Percentiles rank a stretch among this genome's conserved stretches.
Conservation (phyloP, 2,888 invertebrate species). For the Melipona bicolor region DNA sequence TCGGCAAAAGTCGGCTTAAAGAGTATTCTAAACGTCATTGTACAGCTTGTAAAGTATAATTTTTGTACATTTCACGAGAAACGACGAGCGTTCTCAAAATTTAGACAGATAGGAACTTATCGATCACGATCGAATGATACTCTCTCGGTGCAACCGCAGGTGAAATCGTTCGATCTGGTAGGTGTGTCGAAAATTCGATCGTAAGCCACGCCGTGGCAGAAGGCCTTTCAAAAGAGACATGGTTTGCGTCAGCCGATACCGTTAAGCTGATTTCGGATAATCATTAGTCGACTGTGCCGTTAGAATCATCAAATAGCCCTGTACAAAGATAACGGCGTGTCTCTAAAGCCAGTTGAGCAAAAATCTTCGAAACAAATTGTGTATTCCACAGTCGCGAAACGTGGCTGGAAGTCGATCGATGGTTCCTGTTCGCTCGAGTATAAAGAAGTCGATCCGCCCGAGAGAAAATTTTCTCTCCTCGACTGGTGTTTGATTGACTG, state of each 20-base stretch:
- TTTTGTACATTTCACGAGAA: not conserved
- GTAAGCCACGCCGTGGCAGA: not conserved
- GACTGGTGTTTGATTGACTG: not conserved
- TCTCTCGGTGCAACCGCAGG: not conserved
- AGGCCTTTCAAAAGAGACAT: constrained; percentile 9
- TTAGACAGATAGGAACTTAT: no score
- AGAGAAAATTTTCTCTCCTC: not conserved
- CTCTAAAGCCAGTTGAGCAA: not conserved
- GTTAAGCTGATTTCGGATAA: constrained; percentile 68
- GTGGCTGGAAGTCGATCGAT: no score
- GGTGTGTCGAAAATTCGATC: constrained; percentile 19
- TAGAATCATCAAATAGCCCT: constrained; percentile 57
- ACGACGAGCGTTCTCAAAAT: not conserved
- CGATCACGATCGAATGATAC: no score
- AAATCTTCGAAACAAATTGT: constrained; percentile 11
- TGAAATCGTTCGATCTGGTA: not conserved
- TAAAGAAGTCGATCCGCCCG: not conserved
- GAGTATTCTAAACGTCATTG: no score
- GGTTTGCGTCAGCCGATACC: constrained; percentile 65
- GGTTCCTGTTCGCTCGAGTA: not conserved
- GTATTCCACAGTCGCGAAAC: not conserved
- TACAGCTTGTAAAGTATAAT: no score
- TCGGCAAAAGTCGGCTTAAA: no score
- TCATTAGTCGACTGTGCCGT: constrained; percentile 62
- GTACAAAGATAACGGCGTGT: constrained; percentile 58